phyloP scores from a whole-genome alignment of 2,888 invertebrate species.

The Apodemia duryi region DNA sequence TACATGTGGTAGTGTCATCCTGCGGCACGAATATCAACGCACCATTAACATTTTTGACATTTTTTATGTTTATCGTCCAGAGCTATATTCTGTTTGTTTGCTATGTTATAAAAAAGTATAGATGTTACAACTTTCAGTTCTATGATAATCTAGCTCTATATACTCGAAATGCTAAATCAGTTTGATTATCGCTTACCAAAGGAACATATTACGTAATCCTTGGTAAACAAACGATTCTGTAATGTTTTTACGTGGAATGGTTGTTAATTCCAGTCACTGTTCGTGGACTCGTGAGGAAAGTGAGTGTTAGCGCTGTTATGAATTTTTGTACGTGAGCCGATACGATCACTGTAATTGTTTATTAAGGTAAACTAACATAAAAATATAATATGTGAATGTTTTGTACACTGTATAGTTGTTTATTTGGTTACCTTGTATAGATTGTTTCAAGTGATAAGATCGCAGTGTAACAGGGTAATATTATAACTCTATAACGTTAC shows the following conservation, averaged over 20 bases:
- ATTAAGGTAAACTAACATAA: not conserved
- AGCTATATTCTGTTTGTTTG: no score
- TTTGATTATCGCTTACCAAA: not conserved
- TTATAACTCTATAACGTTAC: no score
- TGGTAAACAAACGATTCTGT: conserved; percentile 19
- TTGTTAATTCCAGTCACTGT: conserved; percentile 38
- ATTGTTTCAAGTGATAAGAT: no score
- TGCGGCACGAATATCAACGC: no score
- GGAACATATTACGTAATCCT: conserved; percentile 18
- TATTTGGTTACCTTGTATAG: no score
- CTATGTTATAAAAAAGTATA: no score
- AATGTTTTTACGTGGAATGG: conserved; percentile 33
- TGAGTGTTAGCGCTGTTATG: conserved; percentile 17
- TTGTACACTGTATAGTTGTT: no score
- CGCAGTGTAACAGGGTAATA: no score
- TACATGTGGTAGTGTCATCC: no score
- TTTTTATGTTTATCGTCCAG: no score
- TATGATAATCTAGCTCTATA: not conserved
- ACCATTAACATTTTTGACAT: no score
- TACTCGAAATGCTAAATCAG: not conserved
- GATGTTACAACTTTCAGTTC: not conserved
- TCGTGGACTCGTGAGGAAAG: conserved; percentile 31
- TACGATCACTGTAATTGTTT: not conserved
- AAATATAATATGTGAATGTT: no score
- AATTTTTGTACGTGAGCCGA: not conserved